These are phyloP conservation scores for Zaprionus camerounensis DNA, from an alignment of 1,140 invertebrate species.

Conservation along the genomic window DNA sequence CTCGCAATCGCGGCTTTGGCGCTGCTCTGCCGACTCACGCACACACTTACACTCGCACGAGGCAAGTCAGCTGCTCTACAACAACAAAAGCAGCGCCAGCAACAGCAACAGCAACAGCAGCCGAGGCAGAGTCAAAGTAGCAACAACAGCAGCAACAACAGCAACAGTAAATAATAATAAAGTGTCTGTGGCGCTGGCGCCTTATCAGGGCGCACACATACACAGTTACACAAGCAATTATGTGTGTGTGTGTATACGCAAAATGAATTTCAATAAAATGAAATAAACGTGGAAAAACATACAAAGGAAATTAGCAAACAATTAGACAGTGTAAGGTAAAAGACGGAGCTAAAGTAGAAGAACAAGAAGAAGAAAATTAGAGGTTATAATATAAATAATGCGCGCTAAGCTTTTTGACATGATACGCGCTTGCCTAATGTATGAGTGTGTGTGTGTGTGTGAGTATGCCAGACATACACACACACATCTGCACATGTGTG, in stretches of 20 bases:
- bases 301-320: constrained; percentile 66
- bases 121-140: neutral
- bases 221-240: constrained; percentile 13
- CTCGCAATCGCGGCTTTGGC: constrained; percentile 45
- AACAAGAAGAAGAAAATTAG: constrained; percentile 63
- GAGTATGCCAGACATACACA: constrained; percentile 53
- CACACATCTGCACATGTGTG: constrained; percentile 22
- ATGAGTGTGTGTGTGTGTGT: constrained; percentile 13
- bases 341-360: constrained; percentile 45
- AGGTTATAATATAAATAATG: constrained; percentile 75
- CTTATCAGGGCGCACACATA: constrained; percentile 39
- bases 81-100: constrained; percentile 54
- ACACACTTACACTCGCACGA: constrained; percentile 23
- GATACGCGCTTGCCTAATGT: constrained; percentile 54
- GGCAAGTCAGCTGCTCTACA: constrained; percentile 70
- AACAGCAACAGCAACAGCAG: constrained; percentile 53
- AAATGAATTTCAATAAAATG: constrained; percentile 49
- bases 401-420: constrained; percentile 77
- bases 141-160: constrained; percentile 28
- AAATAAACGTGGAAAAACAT: constrained; percentile 50
- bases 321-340: constrained; percentile 44
- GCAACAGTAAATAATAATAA: constrained; percentile 70
- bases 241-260: constrained; percentile 4
- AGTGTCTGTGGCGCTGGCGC: constrained; percentile 47
- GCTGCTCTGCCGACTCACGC: constrained; percentile 14